A percentile compares a stretch with the other conserved stretches of the same genome.
Conservation (phyloP, 2,888 invertebrate genomes). For the Sesia bembeciformis region DNA sequence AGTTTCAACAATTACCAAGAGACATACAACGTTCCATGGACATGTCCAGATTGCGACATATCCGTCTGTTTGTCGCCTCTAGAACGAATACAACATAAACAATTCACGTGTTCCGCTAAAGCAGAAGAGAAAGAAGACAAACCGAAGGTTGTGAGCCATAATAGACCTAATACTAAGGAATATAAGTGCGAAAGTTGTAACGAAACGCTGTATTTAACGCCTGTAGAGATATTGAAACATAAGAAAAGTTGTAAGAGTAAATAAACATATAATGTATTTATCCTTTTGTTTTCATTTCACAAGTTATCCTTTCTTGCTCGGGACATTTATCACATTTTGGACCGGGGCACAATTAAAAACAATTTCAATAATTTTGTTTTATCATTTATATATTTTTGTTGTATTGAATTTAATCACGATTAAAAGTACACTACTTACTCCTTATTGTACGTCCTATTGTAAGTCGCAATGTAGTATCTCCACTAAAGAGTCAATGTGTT, state of each 20-base stretch:
- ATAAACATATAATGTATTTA: conserved; percentile 19
- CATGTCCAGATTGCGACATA: conserved; percentile 80
- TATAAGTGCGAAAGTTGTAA: conserved; percentile 84
- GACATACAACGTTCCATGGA: conserved; percentile 78
- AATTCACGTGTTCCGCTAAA: conserved; percentile 54
- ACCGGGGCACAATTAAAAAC: no score
- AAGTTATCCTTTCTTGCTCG: no score
- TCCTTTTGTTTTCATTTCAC: conserved; percentile 1
- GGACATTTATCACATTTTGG: no score
- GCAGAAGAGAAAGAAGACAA: conserved; percentile 35
- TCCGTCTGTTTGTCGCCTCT: conserved; percentile 77
- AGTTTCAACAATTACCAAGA: conserved; percentile 76
- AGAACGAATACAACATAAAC: conserved; percentile 83
- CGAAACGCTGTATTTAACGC: conserved; percentile 79
- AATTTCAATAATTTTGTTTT: no score
- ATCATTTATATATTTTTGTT: no score
- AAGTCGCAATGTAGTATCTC: no score
- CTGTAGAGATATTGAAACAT: conserved; percentile 90
- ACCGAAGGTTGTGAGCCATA: conserved; percentile 29
- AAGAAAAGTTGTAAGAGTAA: conserved; percentile 76
- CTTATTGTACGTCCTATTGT: no score
- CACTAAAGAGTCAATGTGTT: no score
- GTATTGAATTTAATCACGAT: no score
- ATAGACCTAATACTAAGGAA: conserved; percentile 72
- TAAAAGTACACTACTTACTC: no score